These are phyloP conservation scores for Vulpes lagopus DNA, from an alignment of 2,113 vertebrate genomes.

Conservation along the genomic window DNA sequence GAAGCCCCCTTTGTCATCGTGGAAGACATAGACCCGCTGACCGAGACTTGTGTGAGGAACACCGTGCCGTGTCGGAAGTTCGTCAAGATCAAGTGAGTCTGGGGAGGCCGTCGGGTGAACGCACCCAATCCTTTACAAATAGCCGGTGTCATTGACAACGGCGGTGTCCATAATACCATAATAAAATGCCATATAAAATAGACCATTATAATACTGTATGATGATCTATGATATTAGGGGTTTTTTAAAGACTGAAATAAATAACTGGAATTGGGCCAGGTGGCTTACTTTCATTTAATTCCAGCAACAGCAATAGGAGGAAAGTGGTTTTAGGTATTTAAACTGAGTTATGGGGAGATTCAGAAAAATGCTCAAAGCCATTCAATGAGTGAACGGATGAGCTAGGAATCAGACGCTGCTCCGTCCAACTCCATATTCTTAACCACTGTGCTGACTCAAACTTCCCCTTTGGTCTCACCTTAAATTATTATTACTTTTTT, in stretches of 20 bases:
- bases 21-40: slow-evolving; percentile 96
- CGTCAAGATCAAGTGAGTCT: slow-evolving; percentile 94
- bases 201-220: too few species aligned
- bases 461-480: neutral
- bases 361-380: neutral
- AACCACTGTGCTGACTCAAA: neutral
- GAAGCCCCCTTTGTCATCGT: slow-evolving; percentile 99
- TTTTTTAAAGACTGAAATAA: neutral
- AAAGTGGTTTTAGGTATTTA: neutral
- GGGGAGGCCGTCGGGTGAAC: accelerated
- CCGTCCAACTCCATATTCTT: neutral
- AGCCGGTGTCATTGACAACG: accelerated
- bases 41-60: slow-evolving; percentile 97
- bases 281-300: neutral
- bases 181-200: neutral
- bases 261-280: neutral
- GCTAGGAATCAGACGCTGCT: accelerated
- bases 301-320: neutral
- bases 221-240: too few species aligned
- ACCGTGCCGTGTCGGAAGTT: slow-evolving; percentile 97
- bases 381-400: neutral
- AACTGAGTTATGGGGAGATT: neutral
- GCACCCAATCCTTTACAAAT: neutral
- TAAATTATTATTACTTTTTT: neutral
- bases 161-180: neutral